phyloP scores from a whole-genome alignment of 2,888 invertebrate genomes.

The Mylabris sibirica region DNA sequence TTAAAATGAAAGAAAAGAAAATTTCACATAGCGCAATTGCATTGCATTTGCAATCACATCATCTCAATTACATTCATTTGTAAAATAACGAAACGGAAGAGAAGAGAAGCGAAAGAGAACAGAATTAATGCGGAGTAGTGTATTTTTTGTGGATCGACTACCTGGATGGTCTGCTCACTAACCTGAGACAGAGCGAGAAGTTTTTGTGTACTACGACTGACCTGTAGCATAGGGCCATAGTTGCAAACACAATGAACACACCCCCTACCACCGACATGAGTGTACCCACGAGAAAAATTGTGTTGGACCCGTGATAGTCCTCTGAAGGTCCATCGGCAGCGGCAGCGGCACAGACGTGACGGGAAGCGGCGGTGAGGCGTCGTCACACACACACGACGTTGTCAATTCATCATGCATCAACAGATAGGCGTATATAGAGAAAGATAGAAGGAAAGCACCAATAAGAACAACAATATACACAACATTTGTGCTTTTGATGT shows the following conservation, averaged over 20 bases:
- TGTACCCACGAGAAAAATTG: constrained; percentile 96
- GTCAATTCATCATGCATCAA: constrained; percentile 64
- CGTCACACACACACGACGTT: constrained; percentile 43
- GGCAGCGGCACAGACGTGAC: constrained; percentile 56
- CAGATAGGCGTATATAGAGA: constrained; percentile 66
- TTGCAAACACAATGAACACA: constrained; percentile 98
- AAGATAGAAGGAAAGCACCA: constrained; percentile 66
- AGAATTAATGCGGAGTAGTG: constrained; percentile 52
- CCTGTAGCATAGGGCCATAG: constrained; percentile 99
- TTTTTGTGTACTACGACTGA: constrained; percentile 99
- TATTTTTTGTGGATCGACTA: constrained; percentile 62
- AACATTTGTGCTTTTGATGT: constrained; percentile 16
- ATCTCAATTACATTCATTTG: constrained; percentile 26
- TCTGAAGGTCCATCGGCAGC: constrained; percentile 69
- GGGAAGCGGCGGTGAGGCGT: constrained; percentile 54
- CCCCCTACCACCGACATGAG: constrained; percentile 99
- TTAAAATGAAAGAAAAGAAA: not conserved
- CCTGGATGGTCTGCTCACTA: constrained; percentile 87
- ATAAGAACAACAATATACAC: constrained; percentile 56
- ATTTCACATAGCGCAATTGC: not conserved
- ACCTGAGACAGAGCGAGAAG: constrained; percentile 98
- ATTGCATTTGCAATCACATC: constrained; percentile 1
- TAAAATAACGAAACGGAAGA: constrained; percentile 47
- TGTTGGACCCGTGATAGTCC: constrained; percentile 97
- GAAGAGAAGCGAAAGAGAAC: constrained; percentile 55